These are phyloP conservation scores for Iguana delicatissima DNA, from an alignment of 2,797 vertebrate species.

Conservation along the genomic window DNA sequence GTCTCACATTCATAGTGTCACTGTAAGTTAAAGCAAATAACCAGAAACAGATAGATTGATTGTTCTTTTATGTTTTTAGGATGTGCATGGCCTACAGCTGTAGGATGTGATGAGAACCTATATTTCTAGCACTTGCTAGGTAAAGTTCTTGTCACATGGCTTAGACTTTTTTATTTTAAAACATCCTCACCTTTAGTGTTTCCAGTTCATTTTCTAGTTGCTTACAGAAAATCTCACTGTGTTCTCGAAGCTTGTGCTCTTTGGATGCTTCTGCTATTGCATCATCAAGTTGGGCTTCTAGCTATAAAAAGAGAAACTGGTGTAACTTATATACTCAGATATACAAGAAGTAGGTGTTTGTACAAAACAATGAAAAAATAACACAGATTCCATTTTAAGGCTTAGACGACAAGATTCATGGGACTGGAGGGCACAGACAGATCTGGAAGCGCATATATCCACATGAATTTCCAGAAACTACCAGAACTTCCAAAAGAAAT, in stretches of 20 bases:
- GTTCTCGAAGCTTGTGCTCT: conserved; percentile 93
- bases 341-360: neutral
- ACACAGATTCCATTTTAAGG: neutral
- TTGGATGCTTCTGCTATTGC: conserved; percentile 89
- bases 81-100: neutral
- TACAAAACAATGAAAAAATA: neutral
- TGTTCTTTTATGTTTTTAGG: neutral
- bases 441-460: neutral
- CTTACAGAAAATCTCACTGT: conserved; percentile 92
- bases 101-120: neutral
- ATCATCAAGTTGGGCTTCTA: conserved; percentile 93
- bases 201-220: conserved; percentile 93
- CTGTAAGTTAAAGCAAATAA: no score
- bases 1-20: no score
- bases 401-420: neutral
- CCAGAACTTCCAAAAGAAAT: neutral
- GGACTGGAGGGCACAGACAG: neutral
- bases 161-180: neutral
- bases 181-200: conserved; percentile 87
- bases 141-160: neutral
- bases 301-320: conserved; percentile 74
- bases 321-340: neutral
- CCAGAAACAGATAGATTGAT: neutral
- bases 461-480: neutral
- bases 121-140: neutral